Evolutionary conservation across 2,888 invertebrate genomes (phyloP), one percentile per base, ranked within the genome.

Genomic region (Agrilus cyanescens): DNA sequence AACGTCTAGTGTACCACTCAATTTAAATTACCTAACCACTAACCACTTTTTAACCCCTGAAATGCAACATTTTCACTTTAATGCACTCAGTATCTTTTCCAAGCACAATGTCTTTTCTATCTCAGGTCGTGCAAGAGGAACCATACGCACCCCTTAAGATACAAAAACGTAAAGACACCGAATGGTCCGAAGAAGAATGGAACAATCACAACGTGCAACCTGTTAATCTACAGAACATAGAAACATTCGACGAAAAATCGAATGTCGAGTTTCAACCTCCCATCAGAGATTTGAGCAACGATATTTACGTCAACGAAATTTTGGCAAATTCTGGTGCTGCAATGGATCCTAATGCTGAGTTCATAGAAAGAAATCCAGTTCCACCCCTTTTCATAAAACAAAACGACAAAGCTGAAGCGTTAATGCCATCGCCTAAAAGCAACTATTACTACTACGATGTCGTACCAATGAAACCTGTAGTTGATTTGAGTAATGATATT

Each of bases 261-360:
- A 25, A 4, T 25, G 25, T 6, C 10, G 25, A 25, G 36, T 20
- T 18, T 8, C 42, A 40, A 33, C 34, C 33, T 18, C 50, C 54
- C 6, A 46, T 51, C 15, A 25, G 25, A 25, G 60, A 62, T 48
- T 50, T 63, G 14, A 56, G 54, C 25, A 48, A 54, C 8, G 63
- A 63, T 46, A 59, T 53, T 12, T 57, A 57, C 32, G 57, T 63
- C 4, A 63, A 63, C 43, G 50, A 59, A 18, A 36, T 61, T 3
- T 38, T 58, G 44, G 58, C 57, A 2, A 45, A 55, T 14, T 38
- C 39, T 35, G 45, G 46, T 8, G 20, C 36, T 15, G 18, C 18
- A 12, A 43, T 20, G 6, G 41, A 49, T 37, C 46, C 46, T 8
- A 44, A 49, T 29, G 45, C 46, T 12, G 49, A 49, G 36, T 25